phyloP scores from a whole-genome alignment of 2,113 vertebrate genomes.

The Thalassoma bifasciatum region DNA sequence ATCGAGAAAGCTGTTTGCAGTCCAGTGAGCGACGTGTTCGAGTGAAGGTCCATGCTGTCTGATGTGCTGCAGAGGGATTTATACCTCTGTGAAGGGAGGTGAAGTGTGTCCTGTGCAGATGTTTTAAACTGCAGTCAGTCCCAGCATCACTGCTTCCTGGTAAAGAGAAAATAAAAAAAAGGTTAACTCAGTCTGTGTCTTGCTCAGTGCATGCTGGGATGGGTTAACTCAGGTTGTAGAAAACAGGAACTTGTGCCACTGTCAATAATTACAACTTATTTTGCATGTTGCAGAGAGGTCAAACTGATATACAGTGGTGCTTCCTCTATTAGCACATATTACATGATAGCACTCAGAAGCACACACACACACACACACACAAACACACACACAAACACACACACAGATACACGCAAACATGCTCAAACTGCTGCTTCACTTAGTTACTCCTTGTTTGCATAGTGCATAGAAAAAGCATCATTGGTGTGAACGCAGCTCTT shows the following conservation, averaged over 20 bases:
- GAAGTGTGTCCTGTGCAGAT: too few relatives aligned
- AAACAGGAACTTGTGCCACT: background rate
- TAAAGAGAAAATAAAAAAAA: background rate
- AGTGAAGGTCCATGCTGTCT: slow-evolving; percentile 30
- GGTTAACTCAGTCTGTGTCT: background rate
- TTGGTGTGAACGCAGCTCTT: background rate
- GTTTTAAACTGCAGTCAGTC: background rate
- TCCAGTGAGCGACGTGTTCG: background rate
- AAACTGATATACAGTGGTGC: background rate
- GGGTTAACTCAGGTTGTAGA: background rate
- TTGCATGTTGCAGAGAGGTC: slow-evolving; percentile 24
- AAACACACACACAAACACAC: too few relatives aligned
- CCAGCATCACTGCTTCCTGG: slow-evolving; percentile 7
- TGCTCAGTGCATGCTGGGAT: background rate
- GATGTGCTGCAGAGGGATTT: slow-evolving; percentile 10
- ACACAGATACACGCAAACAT: background rate
- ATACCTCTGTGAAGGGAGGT: background rate
- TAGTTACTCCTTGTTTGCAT: accelerated
- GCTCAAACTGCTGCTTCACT: background rate
- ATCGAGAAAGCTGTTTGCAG: slow-evolving; percentile 14
- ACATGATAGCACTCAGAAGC: too few relatives aligned
- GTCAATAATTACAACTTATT: background rate
- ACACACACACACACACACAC: too few relatives aligned
- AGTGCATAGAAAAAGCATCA: background rate
- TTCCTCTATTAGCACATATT: background rate